Evolutionary conservation across 2,113 vertebrate species (phyloP).

Genomic region (Mobula birostris): DNA sequence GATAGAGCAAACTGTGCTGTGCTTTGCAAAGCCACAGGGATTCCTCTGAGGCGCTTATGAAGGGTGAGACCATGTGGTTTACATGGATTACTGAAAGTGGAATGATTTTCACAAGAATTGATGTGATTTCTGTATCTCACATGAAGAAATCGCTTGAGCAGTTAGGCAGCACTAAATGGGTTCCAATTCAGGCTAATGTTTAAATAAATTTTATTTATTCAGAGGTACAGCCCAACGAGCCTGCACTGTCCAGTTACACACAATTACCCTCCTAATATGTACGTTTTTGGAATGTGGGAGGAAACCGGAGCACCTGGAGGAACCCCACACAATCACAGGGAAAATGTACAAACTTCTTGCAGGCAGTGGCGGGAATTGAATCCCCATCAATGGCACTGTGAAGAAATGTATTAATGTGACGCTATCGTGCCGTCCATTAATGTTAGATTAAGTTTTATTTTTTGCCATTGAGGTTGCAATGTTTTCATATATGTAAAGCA

Average conservation of each 20-base stretch:
- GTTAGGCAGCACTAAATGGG: neutral
- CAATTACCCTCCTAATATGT: too few species aligned
- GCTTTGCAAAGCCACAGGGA: neutral
- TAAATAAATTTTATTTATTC: neutral
- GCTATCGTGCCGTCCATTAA: too few species aligned
- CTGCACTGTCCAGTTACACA: too few species aligned
- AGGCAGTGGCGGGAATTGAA: too few species aligned
- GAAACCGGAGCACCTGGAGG: too few species aligned
- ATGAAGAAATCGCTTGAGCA: neutral
- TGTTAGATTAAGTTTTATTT: neutral
- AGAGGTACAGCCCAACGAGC: too few species aligned
- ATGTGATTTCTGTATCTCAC: neutral
- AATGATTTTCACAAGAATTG: neutral
- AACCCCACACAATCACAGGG: too few species aligned
- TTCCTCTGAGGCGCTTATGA: neutral
- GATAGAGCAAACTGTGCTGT: neutral
- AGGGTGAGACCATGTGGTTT: neutral
- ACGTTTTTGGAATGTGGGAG: too few species aligned
- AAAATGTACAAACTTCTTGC: too few species aligned
- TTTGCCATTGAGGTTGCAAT: neutral
- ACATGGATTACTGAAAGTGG: neutral
- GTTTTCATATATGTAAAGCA: neutral
- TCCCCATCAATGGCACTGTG: too few species aligned
- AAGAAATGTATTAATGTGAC: too few species aligned
- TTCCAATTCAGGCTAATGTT: neutral